phyloP scores from a whole-genome alignment of 2,113 vertebrate species.

The Centrocercus urophasianus region DNA sequence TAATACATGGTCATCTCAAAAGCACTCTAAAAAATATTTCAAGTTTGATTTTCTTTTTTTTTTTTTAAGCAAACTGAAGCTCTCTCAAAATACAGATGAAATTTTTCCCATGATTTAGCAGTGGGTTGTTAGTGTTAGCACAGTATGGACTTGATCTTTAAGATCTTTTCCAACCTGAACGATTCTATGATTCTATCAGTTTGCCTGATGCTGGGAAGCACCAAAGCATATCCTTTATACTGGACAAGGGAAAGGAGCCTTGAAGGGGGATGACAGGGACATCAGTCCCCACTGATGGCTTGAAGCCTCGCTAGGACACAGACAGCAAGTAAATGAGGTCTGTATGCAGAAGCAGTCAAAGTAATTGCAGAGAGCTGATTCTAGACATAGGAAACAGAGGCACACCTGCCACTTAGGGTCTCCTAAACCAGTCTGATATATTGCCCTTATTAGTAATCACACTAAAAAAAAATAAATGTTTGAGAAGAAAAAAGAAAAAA shows the following conservation, averaged over 20 bases:
- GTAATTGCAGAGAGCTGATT: neutral
- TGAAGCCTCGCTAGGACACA: neutral
- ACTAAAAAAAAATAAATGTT: neutral
- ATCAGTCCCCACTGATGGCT: neutral
- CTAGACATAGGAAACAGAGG: neutral
- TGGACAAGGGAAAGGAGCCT: neutral
- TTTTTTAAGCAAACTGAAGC: neutral
- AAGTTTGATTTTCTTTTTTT: neutral
- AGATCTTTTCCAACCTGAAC: too few relatives aligned
- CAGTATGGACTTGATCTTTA: too few relatives aligned
- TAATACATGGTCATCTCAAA: neutral
- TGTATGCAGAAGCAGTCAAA: neutral
- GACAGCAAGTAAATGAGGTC: neutral
- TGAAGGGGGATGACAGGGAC: rapidly evolving
- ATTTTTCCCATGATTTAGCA: neutral
- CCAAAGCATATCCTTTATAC: rapidly evolving
- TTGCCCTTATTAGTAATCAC: neutral
- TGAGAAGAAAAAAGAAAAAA: neutral
- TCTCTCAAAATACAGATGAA: neutral
- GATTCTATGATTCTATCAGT: neutral
- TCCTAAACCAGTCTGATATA: rapidly evolving
- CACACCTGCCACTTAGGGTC: neutral
- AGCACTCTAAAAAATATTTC: neutral
- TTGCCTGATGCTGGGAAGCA: neutral
- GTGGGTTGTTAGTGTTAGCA: too few relatives aligned